phyloP scores from a whole-genome alignment of 2,113 vertebrate genomes.

The Festucalex cinctus region DNA sequence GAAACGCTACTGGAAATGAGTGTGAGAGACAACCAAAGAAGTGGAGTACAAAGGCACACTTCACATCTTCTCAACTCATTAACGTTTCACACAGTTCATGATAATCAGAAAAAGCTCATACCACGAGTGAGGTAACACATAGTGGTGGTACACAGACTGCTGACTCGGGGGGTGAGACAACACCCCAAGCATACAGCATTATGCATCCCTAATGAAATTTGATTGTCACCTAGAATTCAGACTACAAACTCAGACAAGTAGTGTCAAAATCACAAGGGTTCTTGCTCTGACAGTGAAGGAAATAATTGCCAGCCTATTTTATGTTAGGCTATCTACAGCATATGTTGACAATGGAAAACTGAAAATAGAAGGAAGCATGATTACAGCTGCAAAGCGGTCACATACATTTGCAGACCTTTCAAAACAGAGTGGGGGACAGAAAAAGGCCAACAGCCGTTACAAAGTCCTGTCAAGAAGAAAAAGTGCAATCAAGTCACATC shows the following conservation, averaged over 20 bases:
- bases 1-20: neutral
- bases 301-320: too few relatives aligned
- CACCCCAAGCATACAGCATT: neutral
- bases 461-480: neutral
- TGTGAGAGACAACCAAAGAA: neutral
- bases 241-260: neutral
- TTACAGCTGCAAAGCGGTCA: too few relatives aligned
- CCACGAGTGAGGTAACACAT: neutral
- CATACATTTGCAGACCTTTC: too few relatives aligned
- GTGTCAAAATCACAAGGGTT: neutral
- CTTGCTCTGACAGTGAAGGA: neutral
- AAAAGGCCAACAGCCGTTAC: neutral
- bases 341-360: too few relatives aligned
- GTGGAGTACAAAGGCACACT: slow-evolving; percentile 7
- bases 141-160: neutral
- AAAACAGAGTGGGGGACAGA: too few relatives aligned
- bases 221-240: neutral
- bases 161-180: slow-evolving; percentile 18
- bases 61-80: slow-evolving; percentile 37
- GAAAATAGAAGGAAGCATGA: too few relatives aligned
- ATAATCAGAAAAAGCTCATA: neutral
- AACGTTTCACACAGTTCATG: slow-evolving; percentile 29
- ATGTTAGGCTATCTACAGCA: too few relatives aligned
- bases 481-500: neutral
- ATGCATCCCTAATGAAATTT: neutral